Evolutionary conservation across 2,888 invertebrate species (phyloP), one percentile per base, ranked within the genome.

Genomic region (Automeris io): DNA sequence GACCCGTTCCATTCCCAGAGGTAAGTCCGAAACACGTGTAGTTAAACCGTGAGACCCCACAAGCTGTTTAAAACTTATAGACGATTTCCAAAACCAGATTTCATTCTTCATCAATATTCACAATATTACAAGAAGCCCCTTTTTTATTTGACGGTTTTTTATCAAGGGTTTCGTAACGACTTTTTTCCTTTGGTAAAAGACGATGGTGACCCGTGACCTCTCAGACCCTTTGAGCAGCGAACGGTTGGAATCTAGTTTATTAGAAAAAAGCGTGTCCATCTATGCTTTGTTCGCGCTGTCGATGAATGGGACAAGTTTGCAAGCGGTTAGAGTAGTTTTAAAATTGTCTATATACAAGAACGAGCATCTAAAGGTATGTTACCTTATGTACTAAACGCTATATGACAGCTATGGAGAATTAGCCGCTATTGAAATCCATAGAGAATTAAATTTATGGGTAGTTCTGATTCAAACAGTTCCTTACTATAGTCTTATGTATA

Each of bases 51-150:
- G 85, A 68, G 85, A 85, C 82, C 82, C 81, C 81, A 79, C 78
- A 73, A 54, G 49, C 51, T 66, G 63, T 70, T 77, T 68, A 57
- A 67, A 64, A 62, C 63, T 57, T 49, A 52, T 53, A 64, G 58
- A 58, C 67, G 65, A 74, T 74, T 76, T 64, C 67, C 42, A 74
- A 76, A 85, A 86, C 86, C 79, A 75, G 86, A 83, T 83, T 79
- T 55, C 68, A 72, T 85, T 83, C 83, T 83, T 81, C 82, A 86
- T 86, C 85, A 85, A 86, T 86, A 86, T 86, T 85, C 86, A 86
- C 85, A 80, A 86, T 86, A 85, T 82, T 72, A 74, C 70, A 67
- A 62, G 81, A 76, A 78, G 79, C 78, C 82, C 83, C 82, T 77
- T 78, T 82, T 83, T 82, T 76, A 61, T 57, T 52, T 51, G 56